These are phyloP conservation scores for Venustaconcha ellipsiformis DNA, from an alignment of 1,140 invertebrate genomes.

Conservation along the genomic window DNA sequence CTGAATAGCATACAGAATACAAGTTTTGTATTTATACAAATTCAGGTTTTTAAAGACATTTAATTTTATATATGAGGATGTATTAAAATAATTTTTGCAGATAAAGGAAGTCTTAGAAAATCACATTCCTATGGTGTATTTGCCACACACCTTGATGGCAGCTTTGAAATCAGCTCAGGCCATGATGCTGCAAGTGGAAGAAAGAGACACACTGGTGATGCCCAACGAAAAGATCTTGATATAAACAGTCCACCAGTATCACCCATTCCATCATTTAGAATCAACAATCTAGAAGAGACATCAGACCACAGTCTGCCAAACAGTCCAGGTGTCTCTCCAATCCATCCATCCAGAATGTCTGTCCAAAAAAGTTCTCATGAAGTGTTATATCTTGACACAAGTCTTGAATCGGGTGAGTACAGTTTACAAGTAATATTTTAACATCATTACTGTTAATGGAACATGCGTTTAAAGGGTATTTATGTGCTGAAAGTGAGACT, in stretches of 20 bases:
- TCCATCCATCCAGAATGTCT: constrained; percentile 13
- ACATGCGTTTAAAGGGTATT: too few relatives aligned
- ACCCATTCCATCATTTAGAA: constrained; percentile 18
- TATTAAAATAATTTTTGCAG: neutral
- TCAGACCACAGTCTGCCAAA: constrained; percentile 25
- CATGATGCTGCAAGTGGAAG: neutral
- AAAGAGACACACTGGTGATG: neutral
- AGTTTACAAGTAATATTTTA: too few relatives aligned
- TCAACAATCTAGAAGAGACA: constrained; percentile 9
- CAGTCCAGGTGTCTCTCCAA: constrained; percentile 31
- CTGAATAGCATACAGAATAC: too few relatives aligned
- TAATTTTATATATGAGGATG: neutral
- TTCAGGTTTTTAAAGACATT: too few relatives aligned
- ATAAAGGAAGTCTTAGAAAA: constrained; percentile 7
- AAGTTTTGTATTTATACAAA: too few relatives aligned
- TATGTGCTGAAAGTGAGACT: too few relatives aligned
- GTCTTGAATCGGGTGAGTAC: too few relatives aligned
- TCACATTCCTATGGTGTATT: constrained; percentile 15
- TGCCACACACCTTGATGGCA: constrained; percentile 7
- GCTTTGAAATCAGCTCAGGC: constrained; percentile 20
- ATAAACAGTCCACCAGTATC: constrained; percentile 1
- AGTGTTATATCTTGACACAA: too few relatives aligned
- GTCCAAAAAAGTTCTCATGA: too few relatives aligned
- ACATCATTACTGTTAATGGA: too few relatives aligned
- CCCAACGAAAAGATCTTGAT: neutral